Evolutionary conservation across 2,888 invertebrate species (phyloP).

Genomic region (Trissoscelio sp.): DNA sequence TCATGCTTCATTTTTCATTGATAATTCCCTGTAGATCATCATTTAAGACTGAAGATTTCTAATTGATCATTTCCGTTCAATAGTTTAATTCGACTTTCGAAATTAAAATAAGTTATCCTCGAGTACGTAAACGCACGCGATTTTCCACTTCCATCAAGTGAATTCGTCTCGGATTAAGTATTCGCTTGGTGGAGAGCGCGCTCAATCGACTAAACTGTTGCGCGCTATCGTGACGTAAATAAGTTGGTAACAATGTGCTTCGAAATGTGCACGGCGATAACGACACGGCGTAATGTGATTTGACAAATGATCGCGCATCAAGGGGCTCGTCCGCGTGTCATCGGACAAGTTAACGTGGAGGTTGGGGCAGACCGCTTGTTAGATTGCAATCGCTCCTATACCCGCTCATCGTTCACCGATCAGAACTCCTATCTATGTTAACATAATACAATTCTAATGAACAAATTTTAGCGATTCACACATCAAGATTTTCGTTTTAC

Average conservation of each 20-base stretch:
- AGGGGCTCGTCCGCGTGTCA: slow-evolving; percentile 62
- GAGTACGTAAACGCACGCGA: slow-evolving; percentile 23
- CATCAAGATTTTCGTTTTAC: too few species aligned
- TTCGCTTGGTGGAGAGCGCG: slow-evolving; percentile 17
- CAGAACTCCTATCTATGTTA: slow-evolving; percentile 23
- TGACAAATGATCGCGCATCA: slow-evolving; percentile 65
- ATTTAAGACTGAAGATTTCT: too few species aligned
- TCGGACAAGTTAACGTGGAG: slow-evolving; percentile 54
- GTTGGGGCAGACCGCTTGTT: slow-evolving; percentile 55
- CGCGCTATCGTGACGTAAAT: slow-evolving; percentile 51
- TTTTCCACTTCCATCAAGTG: slow-evolving; percentile 47
- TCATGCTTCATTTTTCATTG: too few species aligned
- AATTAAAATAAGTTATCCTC: slow-evolving; percentile 11
- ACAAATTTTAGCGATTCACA: too few species aligned
- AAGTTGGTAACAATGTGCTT: slow-evolving; percentile 50
- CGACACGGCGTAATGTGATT: slow-evolving; percentile 63
- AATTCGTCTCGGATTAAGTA: slow-evolving; percentile 41
- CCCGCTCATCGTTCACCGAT: slow-evolving; percentile 49
- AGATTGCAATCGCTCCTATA: slow-evolving; percentile 59
- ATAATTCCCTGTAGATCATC: too few species aligned
- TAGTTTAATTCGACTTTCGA: slow-evolving; percentile 3
- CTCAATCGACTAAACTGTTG: slow-evolving; percentile 38
- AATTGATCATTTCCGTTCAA: too few species aligned
- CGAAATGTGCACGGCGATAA: slow-evolving; percentile 60
- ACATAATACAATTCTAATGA: too few species aligned